A percentile compares a stretch with the other conserved stretches of the same genome.
Conservation (phyloP, 92 coral and sea anemone genomes). For the Scolanthus callimorphus region DNA sequence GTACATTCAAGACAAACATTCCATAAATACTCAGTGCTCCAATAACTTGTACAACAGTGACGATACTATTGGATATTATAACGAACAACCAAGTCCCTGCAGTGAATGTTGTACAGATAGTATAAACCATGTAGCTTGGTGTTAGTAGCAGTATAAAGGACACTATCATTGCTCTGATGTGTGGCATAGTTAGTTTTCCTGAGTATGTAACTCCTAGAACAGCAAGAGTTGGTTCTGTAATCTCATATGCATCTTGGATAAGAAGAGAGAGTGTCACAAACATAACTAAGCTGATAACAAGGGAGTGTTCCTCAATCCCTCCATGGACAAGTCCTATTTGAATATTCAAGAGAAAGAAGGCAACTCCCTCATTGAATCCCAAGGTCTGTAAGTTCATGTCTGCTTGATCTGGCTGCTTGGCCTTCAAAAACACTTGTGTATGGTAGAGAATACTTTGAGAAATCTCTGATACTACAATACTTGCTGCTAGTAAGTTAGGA, state of each 20-base stretch:
- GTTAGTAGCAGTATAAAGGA: conserved; percentile 53
- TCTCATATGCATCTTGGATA: conserved; percentile 72
- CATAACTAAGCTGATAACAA: conserved; percentile 64
- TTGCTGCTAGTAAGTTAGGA: conserved; percentile 69
- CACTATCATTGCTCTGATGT: conserved; percentile 55
- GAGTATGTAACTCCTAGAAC: conserved; percentile 80
- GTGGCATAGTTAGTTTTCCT: conserved; percentile 46
- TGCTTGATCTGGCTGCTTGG: conserved; percentile 35
- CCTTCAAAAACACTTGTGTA: conserved; percentile 29
- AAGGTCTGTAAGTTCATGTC: conserved; percentile 29
- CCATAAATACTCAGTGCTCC: conserved; percentile 70
- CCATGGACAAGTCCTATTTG: conserved; percentile 64
- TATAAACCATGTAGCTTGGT: conserved; percentile 58
- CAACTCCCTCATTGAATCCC: conserved; percentile 76
- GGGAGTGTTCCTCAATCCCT: conserved; percentile 55
- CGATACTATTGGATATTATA: conserved; percentile 81
- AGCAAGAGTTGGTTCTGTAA: conserved; percentile 74
- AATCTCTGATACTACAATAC: conserved; percentile 60
- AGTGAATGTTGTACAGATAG: conserved; percentile 63
- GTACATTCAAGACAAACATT: conserved; percentile 73
- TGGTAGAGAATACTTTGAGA: conserved; percentile 46
- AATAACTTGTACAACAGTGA: conserved; percentile 74
- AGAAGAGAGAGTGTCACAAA: conserved; percentile 81
- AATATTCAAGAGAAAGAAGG: conserved; percentile 65
- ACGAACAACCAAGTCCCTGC: conserved; percentile 89